Evolutionary conservation across 1,140 invertebrate species (phyloP), one percentile per base, ranked within the genome.

Genomic region (Pseudobourletiella spinata): DNA sequence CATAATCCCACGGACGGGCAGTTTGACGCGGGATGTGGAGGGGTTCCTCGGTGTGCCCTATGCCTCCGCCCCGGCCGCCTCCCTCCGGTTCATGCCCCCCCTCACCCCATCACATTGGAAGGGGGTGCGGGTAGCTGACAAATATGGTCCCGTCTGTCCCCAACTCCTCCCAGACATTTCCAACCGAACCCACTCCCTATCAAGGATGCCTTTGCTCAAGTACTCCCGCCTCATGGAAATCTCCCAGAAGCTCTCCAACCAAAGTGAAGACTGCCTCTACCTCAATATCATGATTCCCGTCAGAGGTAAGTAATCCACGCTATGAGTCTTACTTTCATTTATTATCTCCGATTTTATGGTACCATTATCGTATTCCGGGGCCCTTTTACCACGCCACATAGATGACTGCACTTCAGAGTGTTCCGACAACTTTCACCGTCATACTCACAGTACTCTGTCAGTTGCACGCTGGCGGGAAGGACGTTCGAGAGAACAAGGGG

Each of bases 101-200:
- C 73, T 74, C n/a, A 81, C 77, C 65, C 85, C 78, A 2, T 79
- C 83, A 11, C 83, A 84, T 0, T 90, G 87, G 87, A 71, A 73
- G 60, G 84, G 82, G 0, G 78, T 87, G 1, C 81, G 84, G 69
- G 79, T 84, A 71, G 86, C 87, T 18, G 82, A 86, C 44, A 78
- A 79, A 52, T 86, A 90, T 62, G 84, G 85, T 0, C 86, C 89
- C 0, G 91, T 93, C 0, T 95, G 92, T 74, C 90, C 91, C 0
- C 92, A 82, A 69, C 52, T 67, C 72, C 73, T 76, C 11, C 69
- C 78, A 1, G 65, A 71, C 43, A 44, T 69, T 25, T 51, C 50
- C 24, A 71, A 71, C 57, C 55, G 63, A n/a, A 63, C 67, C 30
- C 51, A 61, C 15, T 65, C 67, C 32, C 58, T 70, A 16, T 56